A percentile compares a stretch with the other conserved stretches of the same genome.
Conservation (phyloP, 37 sponge, comb jelly and placozoan genomes). For the Chondrosia reniformis region DNA sequence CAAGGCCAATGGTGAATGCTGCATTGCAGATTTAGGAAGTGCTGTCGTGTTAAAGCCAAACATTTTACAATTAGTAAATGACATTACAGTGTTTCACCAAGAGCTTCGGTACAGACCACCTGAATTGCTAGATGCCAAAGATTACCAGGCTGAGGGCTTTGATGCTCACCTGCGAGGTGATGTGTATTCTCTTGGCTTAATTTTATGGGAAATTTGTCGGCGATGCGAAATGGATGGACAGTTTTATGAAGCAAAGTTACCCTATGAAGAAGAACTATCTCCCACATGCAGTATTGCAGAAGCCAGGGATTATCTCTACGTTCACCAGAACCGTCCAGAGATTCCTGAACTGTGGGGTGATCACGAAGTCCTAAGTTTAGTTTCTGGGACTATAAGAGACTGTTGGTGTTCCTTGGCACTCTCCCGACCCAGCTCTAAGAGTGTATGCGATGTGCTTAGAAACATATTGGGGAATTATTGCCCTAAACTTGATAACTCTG, state of each 20-base stretch:
- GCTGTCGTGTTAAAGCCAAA: neutral
- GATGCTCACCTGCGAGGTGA: constrained; percentile 35
- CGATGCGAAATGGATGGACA: constrained; percentile 44
- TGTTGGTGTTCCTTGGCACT: neutral
- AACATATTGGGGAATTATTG: too few relatives aligned
- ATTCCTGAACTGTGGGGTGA: constrained; percentile 38
- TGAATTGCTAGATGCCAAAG: constrained; percentile 24
- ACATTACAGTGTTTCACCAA: neutral
- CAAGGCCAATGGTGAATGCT: constrained; percentile 50
- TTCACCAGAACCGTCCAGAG: constrained; percentile 31
- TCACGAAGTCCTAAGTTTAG: constrained; percentile 35
- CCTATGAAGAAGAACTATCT: constrained; percentile 28
- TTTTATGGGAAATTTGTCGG: constrained; percentile 62
- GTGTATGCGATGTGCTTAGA: too few relatives aligned
- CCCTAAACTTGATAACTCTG: too few relatives aligned
- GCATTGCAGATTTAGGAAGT: constrained; percentile 35
- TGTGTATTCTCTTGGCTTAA: constrained; percentile 55
- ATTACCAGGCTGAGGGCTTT: neutral
- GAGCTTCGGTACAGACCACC: constrained; percentile 34
- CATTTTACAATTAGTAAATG: neutral
- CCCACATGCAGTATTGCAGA: constrained; percentile 32
- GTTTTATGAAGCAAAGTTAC: constrained; percentile 23
- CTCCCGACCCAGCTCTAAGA: neutral
- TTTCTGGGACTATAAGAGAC: neutral
- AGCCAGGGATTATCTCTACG: constrained; percentile 24